Evolutionary conservation across 2,888 invertebrate genomes (phyloP), one percentile per base, ranked within the genome.

Genomic region (Dorcus hopei): DNA sequence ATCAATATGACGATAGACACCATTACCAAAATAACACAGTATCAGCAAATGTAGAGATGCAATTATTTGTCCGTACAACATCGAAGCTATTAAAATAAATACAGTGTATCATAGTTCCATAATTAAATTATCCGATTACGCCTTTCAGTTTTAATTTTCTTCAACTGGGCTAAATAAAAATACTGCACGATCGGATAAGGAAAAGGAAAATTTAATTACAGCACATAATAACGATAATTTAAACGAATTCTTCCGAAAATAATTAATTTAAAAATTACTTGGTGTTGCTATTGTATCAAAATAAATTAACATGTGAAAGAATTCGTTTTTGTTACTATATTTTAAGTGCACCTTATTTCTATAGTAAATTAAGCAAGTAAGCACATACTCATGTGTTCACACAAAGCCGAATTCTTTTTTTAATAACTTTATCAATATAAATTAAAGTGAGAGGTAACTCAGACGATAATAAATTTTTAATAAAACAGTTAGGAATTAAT

Each of bases 351-450:
- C 71, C 74, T 73, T 75, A 75, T 67, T 33, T 73, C 63, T 63
- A 62, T 67, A 66, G 66, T 70, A 72, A 72, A 72, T 70, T 73
- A 76, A 76, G 75, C 75, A 68, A 64, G 69, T 73, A 76, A 76
- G 66, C 66, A 65, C 51, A 47, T 51, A 57, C 9, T 52, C 45
- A 38, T 52, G 57, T 57, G 51, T 57, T 51, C 57, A 57, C 51
- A 57, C 47, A 57, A 57, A 57, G 57, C 49, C 38, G 11, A 40
- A 45, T 45, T 45, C 7, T 33, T 33, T 33, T 33, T 42, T 42
- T 42, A 14, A 1, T 16, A 42, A 14, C 6, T 6, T 42, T 9
- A 16, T 14, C 6, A 41, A 43, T 14, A 43, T 43, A 45, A 45
- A 45, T 45, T 16, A 45, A 19, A 23, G 16, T 23, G 23, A 45